Evolutionary conservation across 2,888 invertebrate species (phyloP).

Genomic region (Orthosia incerta): DNA sequence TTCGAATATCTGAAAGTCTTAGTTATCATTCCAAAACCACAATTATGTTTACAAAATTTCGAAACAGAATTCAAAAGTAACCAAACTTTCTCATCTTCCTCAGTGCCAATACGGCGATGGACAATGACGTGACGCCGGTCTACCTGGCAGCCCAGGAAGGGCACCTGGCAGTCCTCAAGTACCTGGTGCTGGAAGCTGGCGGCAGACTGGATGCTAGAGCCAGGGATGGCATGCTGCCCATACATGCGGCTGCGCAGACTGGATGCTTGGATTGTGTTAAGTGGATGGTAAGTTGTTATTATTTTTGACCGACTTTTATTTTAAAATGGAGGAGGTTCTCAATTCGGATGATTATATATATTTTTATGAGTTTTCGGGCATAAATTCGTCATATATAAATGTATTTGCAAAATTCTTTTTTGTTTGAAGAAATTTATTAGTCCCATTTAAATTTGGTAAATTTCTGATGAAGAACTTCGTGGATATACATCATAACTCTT

Average conservation of each 20-base stretch:
- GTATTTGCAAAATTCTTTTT: too few species aligned
- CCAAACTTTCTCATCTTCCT: constrained; percentile 67
- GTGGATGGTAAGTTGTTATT: constrained; percentile 94
- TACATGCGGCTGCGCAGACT: constrained; percentile 97
- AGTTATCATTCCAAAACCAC: not conserved
- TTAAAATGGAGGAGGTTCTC: not conserved
- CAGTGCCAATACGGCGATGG: constrained; percentile 97
- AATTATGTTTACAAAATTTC: not conserved
- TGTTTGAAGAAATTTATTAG: too few species aligned
- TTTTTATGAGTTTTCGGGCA: too few species aligned
- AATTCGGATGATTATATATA: too few species aligned
- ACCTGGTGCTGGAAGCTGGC: constrained; percentile 95
- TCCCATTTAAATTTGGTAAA: too few species aligned
- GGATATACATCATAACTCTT: too few species aligned
- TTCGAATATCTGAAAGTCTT: not conserved
- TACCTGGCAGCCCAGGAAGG: constrained; percentile 97
- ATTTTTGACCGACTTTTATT: not conserved
- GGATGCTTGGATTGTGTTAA: constrained; percentile 96
- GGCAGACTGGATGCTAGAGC: constrained; percentile 96
- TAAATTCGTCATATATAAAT: too few species aligned
- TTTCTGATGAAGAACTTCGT: too few species aligned
- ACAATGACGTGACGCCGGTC: constrained; percentile 97
- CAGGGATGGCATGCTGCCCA: constrained; percentile 97
- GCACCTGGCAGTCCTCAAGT: constrained; percentile 96
- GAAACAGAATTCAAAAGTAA: not conserved